Percentiles rank a stretch among this genome's conserved stretches.
Conservation (phyloP, 2,888 invertebrate species). For the Apoda limacodes region DNA sequence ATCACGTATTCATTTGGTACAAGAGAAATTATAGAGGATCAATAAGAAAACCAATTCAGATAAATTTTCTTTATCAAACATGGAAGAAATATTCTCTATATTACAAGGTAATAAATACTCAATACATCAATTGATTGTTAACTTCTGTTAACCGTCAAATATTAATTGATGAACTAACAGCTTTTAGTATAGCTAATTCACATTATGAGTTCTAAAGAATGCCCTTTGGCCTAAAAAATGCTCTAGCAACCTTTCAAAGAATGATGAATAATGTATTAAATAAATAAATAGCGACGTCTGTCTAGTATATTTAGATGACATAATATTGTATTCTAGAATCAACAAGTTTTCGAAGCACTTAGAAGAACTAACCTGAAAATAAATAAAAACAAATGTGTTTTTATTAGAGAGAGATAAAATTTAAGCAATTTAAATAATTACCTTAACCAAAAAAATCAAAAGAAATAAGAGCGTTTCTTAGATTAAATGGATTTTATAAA, state of each 20-base stretch:
- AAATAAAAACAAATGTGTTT: slow-evolving; percentile 12
- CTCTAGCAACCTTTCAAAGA: too few species aligned
- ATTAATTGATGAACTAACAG: slow-evolving; percentile 13
- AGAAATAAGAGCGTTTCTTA: slow-evolving; percentile 24
- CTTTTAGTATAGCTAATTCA: slow-evolving; percentile 12
- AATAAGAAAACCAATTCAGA: slow-evolving; percentile 35
- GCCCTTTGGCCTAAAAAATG: too few species aligned
- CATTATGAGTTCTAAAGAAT: too few species aligned
- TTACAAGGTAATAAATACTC: slow-evolving; percentile 10
- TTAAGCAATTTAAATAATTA: slow-evolving; percentile 16
- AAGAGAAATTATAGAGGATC: too few species aligned
- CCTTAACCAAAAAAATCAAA: slow-evolving; percentile 18
- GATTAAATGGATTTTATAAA: too few species aligned
- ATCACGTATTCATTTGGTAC: too few species aligned
- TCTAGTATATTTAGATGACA: too few species aligned
- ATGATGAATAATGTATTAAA: too few species aligned
- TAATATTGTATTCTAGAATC: slow-evolving; percentile 24
- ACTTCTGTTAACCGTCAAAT: slow-evolving; percentile 17
- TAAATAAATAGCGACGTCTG: too few species aligned
- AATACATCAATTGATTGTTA: slow-evolving; percentile 9
- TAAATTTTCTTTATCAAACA: slow-evolving; percentile 11
- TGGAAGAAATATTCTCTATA: slow-evolving; percentile 14
- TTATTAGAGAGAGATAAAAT: slow-evolving; percentile 15
- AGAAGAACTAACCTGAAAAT: slow-evolving; percentile 5
- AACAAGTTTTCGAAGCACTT: slow-evolving; percentile 15